These are phyloP conservation scores for Kradibia gibbosae DNA, from an alignment of 1,140 invertebrate species.

Conservation along the genomic window DNA sequence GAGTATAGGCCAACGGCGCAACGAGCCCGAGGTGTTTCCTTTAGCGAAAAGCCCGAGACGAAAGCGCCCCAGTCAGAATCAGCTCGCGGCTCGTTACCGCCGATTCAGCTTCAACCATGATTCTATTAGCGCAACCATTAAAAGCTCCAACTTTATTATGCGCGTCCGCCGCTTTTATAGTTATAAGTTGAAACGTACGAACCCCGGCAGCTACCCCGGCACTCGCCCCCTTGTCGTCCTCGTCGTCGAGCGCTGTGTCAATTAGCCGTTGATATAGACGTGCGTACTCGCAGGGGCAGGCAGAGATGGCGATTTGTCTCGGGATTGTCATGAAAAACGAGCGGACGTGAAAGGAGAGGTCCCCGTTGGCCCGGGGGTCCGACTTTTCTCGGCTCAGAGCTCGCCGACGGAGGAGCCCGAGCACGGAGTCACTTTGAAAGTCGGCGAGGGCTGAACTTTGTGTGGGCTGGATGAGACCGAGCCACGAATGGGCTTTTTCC, in stretches of 20 bases:
- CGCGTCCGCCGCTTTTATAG: slow-evolving; percentile 64
- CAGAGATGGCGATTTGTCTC: slow-evolving; percentile 53
- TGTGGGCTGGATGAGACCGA: background rate
- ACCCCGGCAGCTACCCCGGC: slow-evolving; percentile 33
- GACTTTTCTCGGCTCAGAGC: slow-evolving; percentile 4
- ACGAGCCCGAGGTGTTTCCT: background rate
- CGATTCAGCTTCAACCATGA: slow-evolving; percentile 53
- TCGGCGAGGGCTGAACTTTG: background rate
- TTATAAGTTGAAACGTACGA: slow-evolving; percentile 60
- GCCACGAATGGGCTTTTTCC: background rate
- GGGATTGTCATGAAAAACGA: slow-evolving; percentile 44
- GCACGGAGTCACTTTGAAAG: slow-evolving; percentile 27
- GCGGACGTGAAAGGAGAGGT: background rate
- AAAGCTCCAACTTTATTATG: slow-evolving; percentile 66
- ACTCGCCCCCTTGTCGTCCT: slow-evolving; percentile 39
- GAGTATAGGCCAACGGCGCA: no score
- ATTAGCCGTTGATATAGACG: slow-evolving; percentile 64
- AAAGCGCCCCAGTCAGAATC: background rate
- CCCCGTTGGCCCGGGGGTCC: background rate
- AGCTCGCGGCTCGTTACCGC: slow-evolving; percentile 1
- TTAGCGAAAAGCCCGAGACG: background rate
- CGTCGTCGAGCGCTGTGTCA: slow-evolving; percentile 50
- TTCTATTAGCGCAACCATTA: slow-evolving; percentile 70
- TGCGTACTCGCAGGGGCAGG: slow-evolving; percentile 41
- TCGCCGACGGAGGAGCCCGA: background rate